Conservation (phyloP, 1,140 invertebrate species). For the Bicyclus anynana region DNA sequence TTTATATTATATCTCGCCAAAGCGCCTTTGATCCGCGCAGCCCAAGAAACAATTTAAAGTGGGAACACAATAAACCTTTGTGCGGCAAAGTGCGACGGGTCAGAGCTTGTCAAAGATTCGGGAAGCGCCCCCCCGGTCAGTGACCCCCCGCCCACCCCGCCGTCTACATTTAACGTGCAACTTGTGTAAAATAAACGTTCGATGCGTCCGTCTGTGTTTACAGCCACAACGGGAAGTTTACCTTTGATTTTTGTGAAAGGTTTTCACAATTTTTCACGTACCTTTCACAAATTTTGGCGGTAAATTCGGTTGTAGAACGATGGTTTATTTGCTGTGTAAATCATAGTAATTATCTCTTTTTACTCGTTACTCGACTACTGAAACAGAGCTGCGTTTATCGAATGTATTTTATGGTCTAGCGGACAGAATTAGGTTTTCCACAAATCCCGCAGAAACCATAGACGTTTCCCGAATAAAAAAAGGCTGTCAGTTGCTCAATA, state of each 20-base stretch:
- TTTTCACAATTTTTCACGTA: too few species aligned
- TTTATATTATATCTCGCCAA: not conserved
- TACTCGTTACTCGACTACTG: too few species aligned
- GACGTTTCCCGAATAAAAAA: too few species aligned
- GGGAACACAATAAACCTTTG: slow-evolving; percentile 6
- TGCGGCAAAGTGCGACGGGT: slow-evolving; percentile 11
- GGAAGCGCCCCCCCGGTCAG: slow-evolving; percentile 19
- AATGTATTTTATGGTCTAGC: too few species aligned
- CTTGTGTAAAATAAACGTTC: slow-evolving; percentile 18
- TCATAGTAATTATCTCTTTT: too few species aligned
- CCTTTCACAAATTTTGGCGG: too few species aligned
- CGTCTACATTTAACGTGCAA: slow-evolving; percentile 20
- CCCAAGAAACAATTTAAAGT: not conserved
- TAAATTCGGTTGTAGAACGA: too few species aligned
- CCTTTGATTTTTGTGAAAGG: not conserved
- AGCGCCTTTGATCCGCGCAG: not conserved
- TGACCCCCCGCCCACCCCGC: slow-evolving; percentile 20
- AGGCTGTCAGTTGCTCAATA: too few species aligned
- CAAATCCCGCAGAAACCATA: too few species aligned
- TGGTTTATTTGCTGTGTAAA: too few species aligned
- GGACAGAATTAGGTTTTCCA: too few species aligned
- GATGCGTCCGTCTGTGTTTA: slow-evolving; percentile 20
- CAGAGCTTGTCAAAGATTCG: slow-evolving; percentile 25
- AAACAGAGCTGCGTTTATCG: too few species aligned
- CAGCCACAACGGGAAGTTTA: not conserved